Evolutionary conservation across 2,113 vertebrate species (phyloP).

Genomic region (Anthoscopus minutus): DNA sequence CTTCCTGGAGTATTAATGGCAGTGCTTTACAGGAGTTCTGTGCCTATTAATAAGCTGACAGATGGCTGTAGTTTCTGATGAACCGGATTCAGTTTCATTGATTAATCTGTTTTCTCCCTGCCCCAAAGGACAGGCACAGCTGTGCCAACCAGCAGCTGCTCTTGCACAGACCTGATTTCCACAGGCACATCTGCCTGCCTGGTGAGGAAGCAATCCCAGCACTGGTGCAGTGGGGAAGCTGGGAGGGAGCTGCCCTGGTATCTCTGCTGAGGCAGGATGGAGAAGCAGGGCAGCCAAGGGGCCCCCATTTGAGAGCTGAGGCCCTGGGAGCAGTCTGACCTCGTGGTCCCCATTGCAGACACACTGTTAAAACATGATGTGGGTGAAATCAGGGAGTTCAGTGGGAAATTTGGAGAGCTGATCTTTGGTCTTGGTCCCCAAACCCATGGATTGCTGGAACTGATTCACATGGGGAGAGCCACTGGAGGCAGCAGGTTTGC

Average conservation of each 20-base stretch:
- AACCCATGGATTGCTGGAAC: accelerated
- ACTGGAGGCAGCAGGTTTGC: neutral
- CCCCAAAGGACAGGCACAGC: neutral
- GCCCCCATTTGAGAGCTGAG: accelerated
- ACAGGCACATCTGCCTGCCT: neutral
- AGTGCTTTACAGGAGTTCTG: neutral
- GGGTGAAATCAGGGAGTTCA: neutral
- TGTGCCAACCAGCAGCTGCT: neutral
- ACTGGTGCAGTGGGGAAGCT: accelerated
- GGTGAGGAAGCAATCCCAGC: accelerated
- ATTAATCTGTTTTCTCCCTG: neutral
- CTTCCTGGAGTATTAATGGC: neutral
- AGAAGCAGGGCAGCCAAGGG: neutral
- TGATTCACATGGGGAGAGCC: neutral
- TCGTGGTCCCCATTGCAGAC: neutral
- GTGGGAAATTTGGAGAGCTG: accelerated
- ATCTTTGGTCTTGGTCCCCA: neutral
- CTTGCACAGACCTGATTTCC: neutral
- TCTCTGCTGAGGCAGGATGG: neutral
- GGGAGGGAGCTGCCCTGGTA: neutral
- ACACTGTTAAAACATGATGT: accelerated
- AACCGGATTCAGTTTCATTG: neutral
- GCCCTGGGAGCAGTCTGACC: neutral
- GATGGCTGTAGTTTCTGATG: constrained; percentile 10
- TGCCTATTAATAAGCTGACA: constrained; percentile 39